These are phyloP conservation scores for Castor canadensis DNA, from an alignment of 2,113 vertebrate species.

Conservation along the genomic window DNA sequence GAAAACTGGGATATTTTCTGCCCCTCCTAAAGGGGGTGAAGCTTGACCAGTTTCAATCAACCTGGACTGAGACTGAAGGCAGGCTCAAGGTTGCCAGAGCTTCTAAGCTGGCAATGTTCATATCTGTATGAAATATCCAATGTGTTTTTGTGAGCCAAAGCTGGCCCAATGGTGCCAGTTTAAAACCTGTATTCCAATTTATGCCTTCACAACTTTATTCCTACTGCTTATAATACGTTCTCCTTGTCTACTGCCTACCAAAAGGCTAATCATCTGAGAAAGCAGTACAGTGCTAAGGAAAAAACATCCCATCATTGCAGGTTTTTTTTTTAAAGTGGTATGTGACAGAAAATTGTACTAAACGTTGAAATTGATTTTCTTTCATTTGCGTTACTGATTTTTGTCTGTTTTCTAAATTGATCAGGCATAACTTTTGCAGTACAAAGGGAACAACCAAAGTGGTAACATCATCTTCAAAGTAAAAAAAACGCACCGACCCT, in stretches of 20 bases:
- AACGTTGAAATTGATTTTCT: not conserved
- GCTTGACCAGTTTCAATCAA: not conserved
- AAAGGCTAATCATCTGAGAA: not conserved
- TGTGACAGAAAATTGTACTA: not conserved
- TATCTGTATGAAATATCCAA: not conserved
- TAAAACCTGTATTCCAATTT: not conserved
- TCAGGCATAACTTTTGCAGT: not conserved
- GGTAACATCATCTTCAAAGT: not conserved
- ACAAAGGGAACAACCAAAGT: not conserved
- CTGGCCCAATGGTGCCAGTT: not conserved
- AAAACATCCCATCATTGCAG: not conserved
- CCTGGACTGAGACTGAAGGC: not conserved
- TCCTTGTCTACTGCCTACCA: not conserved
- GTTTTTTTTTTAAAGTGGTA: too few relatives aligned
- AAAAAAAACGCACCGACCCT: not conserved
- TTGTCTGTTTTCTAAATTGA: not conserved
- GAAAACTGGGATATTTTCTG: not conserved
- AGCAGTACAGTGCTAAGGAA: not conserved
- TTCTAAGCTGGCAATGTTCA: not conserved
- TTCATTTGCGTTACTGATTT: not conserved
- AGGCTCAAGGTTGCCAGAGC: not conserved
- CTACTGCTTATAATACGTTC: not conserved
- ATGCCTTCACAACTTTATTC: not conserved
- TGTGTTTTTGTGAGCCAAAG: not conserved
- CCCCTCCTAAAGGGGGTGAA: not conserved